Conservation (phyloP, 2,113 vertebrate species). For the Redunca redunca region DNA sequence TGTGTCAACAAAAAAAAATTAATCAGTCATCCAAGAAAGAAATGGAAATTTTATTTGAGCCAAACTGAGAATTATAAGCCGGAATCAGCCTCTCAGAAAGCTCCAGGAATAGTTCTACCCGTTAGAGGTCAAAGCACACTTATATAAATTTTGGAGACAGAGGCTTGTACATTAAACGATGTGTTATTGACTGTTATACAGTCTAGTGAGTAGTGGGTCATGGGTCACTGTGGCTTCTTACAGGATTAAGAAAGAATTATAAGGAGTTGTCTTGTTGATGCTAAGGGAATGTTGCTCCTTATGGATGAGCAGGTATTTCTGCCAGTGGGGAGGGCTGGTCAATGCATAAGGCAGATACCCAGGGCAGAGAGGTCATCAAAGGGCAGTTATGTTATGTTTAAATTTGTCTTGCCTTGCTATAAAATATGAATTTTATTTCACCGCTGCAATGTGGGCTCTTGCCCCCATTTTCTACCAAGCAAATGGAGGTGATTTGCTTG, state of each 20-base stretch:
- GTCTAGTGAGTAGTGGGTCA: not conserved
- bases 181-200: not conserved
- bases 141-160: not conserved
- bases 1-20: not conserved
- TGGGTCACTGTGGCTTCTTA: not conserved
- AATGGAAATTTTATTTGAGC: not conserved
- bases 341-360: not conserved
- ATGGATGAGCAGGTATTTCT: not conserved
- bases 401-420: not conserved
- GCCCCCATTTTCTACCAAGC: not conserved
- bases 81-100: not conserved
- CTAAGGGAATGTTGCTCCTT: not conserved
- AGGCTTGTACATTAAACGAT: not conserved
- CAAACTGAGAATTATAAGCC: not conserved
- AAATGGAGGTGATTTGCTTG: not conserved
- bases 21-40: not conserved
- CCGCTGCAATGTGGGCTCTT: rapidly evolving
- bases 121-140: not conserved
- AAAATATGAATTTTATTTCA: not conserved
- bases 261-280: not conserved
- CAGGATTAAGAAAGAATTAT: not conserved
- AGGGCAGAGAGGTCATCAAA: not conserved
- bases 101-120: not conserved
- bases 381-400: not conserved
- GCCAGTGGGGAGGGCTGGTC: not conserved